Percentiles rank a stretch among this genome's conserved stretches.
These are phyloP conservation scores for Tetramorium bicarinatum DNA, from an alignment of 2,888 invertebrate species.

Conservation along the genomic window DNA sequence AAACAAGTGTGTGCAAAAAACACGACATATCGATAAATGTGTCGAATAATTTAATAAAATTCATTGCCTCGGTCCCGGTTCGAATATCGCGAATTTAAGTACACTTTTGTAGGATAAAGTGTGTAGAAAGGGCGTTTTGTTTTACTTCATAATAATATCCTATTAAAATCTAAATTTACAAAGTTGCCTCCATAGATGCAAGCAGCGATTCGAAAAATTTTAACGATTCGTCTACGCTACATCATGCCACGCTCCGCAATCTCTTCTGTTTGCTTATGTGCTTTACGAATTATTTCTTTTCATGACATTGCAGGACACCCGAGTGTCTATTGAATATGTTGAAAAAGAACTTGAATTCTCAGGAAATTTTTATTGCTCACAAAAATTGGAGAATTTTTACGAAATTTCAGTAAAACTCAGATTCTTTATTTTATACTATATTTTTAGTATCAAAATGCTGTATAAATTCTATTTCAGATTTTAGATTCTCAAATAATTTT, in stretches of 20 bases:
- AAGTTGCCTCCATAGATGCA: not conserved
- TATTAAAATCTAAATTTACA: conserved; percentile 29
- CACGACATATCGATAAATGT: not conserved
- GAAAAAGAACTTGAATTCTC: not conserved
- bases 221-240: not conserved
- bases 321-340: not conserved
- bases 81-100: not conserved
- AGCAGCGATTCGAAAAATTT: conserved; percentile 24
- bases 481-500: not conserved
- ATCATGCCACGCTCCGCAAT: not conserved
- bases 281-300: conserved; percentile 21
- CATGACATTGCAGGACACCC: not conserved
- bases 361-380: not conserved
- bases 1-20: not conserved
- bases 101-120: not conserved
- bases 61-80: too few species aligned
- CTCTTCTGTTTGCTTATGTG: not conserved
- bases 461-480: not conserved
- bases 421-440: not conserved
- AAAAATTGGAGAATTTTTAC: not conserved
- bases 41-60: conserved; percentile 28
- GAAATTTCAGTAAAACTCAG: not conserved
- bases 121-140: not conserved
- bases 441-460: not conserved
- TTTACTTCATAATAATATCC: conserved; percentile 8